These are phyloP conservation scores for Chrysotoxum bicinctum DNA, from an alignment of 2,888 invertebrate species.

Conservation along the genomic window DNA sequence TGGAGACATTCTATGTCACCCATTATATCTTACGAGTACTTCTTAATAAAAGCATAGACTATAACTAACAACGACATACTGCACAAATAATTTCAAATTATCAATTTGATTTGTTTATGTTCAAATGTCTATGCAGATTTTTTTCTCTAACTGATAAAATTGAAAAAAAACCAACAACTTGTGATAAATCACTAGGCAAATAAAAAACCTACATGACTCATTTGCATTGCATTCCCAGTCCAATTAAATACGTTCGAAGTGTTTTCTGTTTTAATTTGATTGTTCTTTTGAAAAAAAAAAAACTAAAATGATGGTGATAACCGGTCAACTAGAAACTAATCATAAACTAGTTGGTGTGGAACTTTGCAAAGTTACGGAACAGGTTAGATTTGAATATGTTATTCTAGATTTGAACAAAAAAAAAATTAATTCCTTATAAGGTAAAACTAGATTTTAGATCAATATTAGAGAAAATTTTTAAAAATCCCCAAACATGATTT, in stretches of 20 bases:
- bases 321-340: constrained; percentile 5
- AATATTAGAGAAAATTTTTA: background rate
- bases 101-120: background rate
- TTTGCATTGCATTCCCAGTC: background rate
- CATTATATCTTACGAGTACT: no score
- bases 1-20: no score
- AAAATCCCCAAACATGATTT: background rate
- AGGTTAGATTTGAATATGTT: background rate
- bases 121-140: background rate
- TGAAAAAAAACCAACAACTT: background rate
- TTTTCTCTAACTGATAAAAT: background rate
- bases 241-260: background rate
- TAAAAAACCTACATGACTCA: background rate
- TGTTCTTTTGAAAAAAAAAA: background rate
- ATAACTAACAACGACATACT: no score
- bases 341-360: constrained; percentile 11
- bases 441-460: background rate
- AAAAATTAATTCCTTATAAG: background rate
- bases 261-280: background rate
- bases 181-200: background rate
- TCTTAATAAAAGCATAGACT: no score
- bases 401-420: background rate
- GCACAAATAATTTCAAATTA: background rate
- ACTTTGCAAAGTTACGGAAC: background rate
- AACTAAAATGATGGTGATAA: background rate